phyloP scores from a whole-genome alignment of 2,797 vertebrate genomes.

The Oreochromis grahami region DNA sequence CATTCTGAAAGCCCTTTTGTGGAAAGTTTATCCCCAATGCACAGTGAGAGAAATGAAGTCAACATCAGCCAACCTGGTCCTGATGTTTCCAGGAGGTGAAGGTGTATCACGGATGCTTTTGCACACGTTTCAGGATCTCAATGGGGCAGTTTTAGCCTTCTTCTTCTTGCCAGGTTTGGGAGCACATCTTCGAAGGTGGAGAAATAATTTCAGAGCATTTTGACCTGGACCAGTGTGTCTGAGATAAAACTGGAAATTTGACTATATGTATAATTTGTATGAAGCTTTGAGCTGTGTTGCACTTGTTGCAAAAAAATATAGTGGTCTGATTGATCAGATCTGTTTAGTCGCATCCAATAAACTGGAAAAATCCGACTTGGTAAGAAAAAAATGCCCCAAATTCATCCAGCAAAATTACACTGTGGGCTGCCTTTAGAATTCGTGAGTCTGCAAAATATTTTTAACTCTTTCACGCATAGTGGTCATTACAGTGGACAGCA shows the following conservation, averaged over 20 bases:
- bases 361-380: fast-evolving
- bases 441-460: fast-evolving
- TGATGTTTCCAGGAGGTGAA: background rate
- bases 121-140: background rate
- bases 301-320: background rate
- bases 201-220: background rate
- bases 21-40: background rate
- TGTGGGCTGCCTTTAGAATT: background rate
- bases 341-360: fast-evolving
- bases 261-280: fast-evolving
- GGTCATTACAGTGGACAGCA: background rate
- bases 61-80: background rate
- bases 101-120: background rate
- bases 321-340: background rate
- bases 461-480: background rate
- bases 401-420: background rate
- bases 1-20: fast-evolving
- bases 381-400: background rate
- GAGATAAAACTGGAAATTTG: background rate
- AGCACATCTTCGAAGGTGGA: background rate
- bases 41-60: background rate
- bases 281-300: background rate
- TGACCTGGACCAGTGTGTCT: background rate
- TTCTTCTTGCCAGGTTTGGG: background rate
- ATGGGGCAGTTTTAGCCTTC: background rate